These are phyloP conservation scores for Nomada fabriciana DNA, from an alignment of 2,888 invertebrate species.

Conservation along the genomic window DNA sequence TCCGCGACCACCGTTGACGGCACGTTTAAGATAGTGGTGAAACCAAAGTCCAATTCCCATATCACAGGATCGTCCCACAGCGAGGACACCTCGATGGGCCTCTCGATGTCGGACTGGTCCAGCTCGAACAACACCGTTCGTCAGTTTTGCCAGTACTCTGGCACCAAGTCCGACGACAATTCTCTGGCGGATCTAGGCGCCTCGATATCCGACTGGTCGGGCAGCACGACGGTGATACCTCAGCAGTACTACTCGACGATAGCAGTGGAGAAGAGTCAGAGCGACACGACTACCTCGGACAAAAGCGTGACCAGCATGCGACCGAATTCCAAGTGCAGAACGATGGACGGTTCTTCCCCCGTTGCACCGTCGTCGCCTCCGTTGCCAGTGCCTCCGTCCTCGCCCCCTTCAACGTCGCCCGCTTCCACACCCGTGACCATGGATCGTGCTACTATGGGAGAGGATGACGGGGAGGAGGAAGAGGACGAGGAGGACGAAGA, in stretches of 20 bases:
- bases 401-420: constrained; percentile 43
- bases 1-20: constrained; percentile 92
- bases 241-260: constrained; percentile 83
- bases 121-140: constrained; percentile 94
- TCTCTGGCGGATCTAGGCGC: constrained; percentile 90
- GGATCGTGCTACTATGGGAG: background rate
- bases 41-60: constrained; percentile 90
- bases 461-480: too few species aligned
- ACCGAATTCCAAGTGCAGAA: constrained; percentile 80
- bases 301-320: constrained; percentile 81
- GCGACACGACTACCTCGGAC: constrained; percentile 82
- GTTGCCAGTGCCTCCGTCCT: constrained; percentile 43
- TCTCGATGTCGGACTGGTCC: constrained; percentile 95
- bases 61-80: constrained; percentile 92
- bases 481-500: too few species aligned
- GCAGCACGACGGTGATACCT: constrained; percentile 90
- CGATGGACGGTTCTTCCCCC: constrained; percentile 62
- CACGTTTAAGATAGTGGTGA: constrained; percentile 91
- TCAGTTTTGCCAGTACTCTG: constrained; percentile 88
- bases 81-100: constrained; percentile 93
- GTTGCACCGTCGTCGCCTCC: constrained; percentile 51
- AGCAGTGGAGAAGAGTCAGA: constrained; percentile 80
- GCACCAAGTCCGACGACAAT: constrained; percentile 93
- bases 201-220: constrained; percentile 93
- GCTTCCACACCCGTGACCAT: background rate